These are phyloP conservation scores for Ophiothrix spiculata DNA, from an alignment of 35 echinoderm and acorn worm species.

Conservation along the genomic window DNA sequence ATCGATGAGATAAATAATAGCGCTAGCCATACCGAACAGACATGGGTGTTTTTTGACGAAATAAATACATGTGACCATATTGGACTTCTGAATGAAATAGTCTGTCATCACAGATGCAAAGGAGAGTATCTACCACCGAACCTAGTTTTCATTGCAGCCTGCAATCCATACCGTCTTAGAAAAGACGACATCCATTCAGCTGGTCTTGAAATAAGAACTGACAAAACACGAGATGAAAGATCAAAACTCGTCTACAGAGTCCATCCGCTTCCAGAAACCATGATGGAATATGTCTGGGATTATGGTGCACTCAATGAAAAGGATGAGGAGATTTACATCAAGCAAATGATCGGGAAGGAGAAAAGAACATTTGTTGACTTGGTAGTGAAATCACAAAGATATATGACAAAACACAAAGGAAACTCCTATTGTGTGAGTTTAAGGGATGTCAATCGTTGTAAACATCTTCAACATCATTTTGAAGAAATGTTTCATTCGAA, in stretches of 20 bases:
- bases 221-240: slow-evolving; percentile 5
- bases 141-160: slow-evolving; percentile 32
- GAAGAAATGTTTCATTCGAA: neutral
- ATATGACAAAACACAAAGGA: slow-evolving; percentile 5
- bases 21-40: neutral
- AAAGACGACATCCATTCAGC: neutral
- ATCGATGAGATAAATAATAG: no score
- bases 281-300: slow-evolving; percentile 49
- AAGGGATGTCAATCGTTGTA: slow-evolving; percentile 19
- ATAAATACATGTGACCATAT: slow-evolving; percentile 41
- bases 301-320: slow-evolving; percentile 37
- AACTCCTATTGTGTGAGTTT: slow-evolving; percentile 38
- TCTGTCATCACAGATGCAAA: slow-evolving; percentile 28
- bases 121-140: neutral
- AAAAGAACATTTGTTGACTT: slow-evolving; percentile 20
- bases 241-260: slow-evolving; percentile 47
- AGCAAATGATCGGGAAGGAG: neutral
- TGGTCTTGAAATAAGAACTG: neutral
- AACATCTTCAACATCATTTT: slow-evolving; percentile 8
- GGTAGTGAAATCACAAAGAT: slow-evolving; percentile 25
- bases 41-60: slow-evolving; percentile 38
- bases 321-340: slow-evolving; percentile 22
- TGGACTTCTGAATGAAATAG: slow-evolving; percentile 31
- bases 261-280: slow-evolving; percentile 30
- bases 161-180: slow-evolving; percentile 31